Evolutionary conservation across 2,797 vertebrate genomes (phyloP).

Genomic region (Melanotaenia trifasciata): DNA sequence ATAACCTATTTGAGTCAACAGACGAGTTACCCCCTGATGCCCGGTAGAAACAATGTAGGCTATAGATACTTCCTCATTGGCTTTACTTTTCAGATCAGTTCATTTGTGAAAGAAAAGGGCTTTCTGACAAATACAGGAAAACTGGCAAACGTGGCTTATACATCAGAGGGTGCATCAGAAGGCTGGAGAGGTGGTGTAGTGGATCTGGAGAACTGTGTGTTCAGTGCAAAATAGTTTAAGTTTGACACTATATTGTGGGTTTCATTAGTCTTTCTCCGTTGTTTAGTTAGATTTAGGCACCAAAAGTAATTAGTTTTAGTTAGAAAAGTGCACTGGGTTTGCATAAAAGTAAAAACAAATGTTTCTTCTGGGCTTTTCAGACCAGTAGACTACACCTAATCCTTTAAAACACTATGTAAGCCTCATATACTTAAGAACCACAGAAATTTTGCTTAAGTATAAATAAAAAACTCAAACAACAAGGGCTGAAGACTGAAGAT

Average conservation of each 20-base stretch:
- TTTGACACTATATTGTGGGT: too few relatives aligned
- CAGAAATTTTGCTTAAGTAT: conserved; percentile 9
- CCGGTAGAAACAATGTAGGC: background rate
- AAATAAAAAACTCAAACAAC: conserved; percentile 24
- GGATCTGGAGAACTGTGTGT: background rate
- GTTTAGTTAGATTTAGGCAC: too few relatives aligned
- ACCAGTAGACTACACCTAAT: background rate
- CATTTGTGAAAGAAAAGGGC: background rate
- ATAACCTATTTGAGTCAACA: background rate
- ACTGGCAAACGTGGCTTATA: background rate
- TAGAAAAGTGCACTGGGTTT: too few relatives aligned
- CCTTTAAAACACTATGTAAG: background rate
- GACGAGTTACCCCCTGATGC: background rate
- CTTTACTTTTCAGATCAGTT: background rate
- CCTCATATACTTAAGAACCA: background rate
- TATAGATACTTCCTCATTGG: background rate
- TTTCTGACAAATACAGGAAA: background rate
- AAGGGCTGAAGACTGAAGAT: conserved; percentile 34
- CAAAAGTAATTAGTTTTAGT: too few relatives aligned
- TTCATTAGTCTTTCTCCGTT: too few relatives aligned
- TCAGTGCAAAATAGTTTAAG: background rate
- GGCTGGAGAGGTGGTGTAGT: background rate
- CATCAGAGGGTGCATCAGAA: background rate
- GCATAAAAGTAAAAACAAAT: too few relatives aligned
- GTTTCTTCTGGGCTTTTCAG: background rate